These are phyloP conservation scores for Orthosia cruda DNA, from an alignment of 2,888 invertebrate species.

Conservation along the genomic window DNA sequence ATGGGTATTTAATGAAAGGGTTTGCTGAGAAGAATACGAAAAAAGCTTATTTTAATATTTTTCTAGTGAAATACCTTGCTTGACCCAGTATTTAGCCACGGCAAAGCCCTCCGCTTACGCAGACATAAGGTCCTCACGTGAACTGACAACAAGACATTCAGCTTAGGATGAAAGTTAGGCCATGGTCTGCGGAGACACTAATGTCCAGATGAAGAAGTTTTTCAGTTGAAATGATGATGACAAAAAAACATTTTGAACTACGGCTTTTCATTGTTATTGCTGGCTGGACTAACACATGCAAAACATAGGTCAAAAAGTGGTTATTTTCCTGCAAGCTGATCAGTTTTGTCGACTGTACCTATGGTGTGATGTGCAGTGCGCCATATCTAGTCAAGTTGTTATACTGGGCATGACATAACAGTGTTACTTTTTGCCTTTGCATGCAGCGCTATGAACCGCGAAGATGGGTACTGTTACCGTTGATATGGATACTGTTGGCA, in stretches of 20 bases:
- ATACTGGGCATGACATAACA: slow-evolving; percentile 34
- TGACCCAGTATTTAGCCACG: no score
- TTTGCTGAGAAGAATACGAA: no score
- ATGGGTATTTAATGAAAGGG: no score
- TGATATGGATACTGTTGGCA: background rate
- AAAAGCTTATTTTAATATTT: no score
- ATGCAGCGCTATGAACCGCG: slow-evolving; percentile 10
- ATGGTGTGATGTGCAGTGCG: background rate
- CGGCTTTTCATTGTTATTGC: background rate
- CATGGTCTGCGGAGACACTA: no score
- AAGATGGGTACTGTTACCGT: slow-evolving; percentile 2
- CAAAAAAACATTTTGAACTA: background rate
- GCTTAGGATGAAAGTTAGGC: no score
- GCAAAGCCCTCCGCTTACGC: no score
- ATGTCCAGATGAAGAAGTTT: background rate
- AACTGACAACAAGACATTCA: no score
- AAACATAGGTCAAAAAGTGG: background rate
- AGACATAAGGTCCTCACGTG: no score
- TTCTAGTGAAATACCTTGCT: no score
- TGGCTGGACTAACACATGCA: background rate
- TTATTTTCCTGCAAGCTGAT: background rate
- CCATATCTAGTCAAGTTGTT: slow-evolving; percentile 9
- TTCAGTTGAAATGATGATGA: background rate
- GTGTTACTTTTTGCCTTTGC: slow-evolving; percentile 22
- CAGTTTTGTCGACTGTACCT: slow-evolving; percentile 9